Evolutionary conservation across 2,888 invertebrate genomes (phyloP).

Genomic region (Pseudococcus longispinus): DNA sequence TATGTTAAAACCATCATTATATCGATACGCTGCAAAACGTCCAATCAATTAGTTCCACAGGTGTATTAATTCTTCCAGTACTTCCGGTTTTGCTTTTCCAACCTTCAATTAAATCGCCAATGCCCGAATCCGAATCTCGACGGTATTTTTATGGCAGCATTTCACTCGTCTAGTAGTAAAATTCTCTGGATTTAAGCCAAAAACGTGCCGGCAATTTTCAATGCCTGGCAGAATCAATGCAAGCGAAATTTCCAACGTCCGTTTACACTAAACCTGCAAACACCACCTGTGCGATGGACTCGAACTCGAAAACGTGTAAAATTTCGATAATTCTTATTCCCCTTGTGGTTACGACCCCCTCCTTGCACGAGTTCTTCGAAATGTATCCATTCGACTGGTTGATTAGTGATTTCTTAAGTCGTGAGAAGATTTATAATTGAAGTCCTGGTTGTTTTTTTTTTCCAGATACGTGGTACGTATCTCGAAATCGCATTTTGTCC

Average conservation of each 20-base stretch:
- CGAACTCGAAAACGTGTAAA: background rate
- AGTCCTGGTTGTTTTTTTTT: background rate
- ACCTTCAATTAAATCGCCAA: background rate
- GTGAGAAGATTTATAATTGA: conserved; percentile 5
- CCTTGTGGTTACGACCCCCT: too few relatives aligned
- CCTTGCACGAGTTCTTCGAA: background rate
- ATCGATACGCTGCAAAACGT: conserved; percentile 7
- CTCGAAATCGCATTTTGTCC: background rate
- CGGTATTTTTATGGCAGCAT: background rate
- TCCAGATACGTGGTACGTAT: background rate
- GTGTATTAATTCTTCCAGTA: background rate
- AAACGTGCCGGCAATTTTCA: conserved; percentile 12
- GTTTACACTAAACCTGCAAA: background rate
- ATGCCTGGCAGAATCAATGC: background rate
- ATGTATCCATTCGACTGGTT: background rate
- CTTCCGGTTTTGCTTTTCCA: conserved; percentile 16
- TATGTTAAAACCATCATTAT: background rate
- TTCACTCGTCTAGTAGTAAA: background rate
- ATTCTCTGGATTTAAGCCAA: background rate
- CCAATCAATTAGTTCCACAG: conserved; percentile 13
- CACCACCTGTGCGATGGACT: background rate
- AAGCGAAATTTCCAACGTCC: background rate
- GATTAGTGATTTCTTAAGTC: background rate
- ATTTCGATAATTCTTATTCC: background rate
- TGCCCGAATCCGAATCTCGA: background rate